Percentiles rank a stretch among this genome's conserved stretches.
These are phyloP conservation scores for Gymnopithys bicolor DNA, from an alignment of 2,797 vertebrate genomes.

Conservation along the genomic window DNA sequence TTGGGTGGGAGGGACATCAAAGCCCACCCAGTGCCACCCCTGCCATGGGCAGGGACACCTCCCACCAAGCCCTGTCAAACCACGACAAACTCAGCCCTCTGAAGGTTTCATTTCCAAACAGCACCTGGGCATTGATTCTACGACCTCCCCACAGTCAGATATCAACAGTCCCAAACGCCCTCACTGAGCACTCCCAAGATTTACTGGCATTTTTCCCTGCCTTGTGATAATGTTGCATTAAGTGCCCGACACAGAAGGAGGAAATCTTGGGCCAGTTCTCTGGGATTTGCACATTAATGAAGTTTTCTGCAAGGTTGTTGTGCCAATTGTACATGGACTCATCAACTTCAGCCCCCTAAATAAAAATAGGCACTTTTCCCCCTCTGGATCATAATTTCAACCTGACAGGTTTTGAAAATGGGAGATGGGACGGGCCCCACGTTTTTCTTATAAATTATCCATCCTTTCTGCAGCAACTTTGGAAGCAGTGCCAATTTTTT, in stretches of 20 bases:
- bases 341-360: not conserved
- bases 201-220: not conserved
- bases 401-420: not conserved
- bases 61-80: not conserved
- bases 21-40: not conserved
- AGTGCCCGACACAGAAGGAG: not conserved
- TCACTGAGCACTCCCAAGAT: not conserved
- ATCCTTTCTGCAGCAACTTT: constrained; percentile 38
- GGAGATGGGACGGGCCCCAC: not conserved
- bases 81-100: not conserved
- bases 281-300: not conserved
- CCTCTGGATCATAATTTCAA: not conserved
- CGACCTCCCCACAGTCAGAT: not conserved
- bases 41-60: not conserved
- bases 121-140: not conserved
- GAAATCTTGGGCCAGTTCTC: not conserved
- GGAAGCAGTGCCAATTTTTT: constrained; percentile 26
- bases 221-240: not conserved
- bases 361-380: not conserved
- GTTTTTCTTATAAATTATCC: constrained; percentile 40
- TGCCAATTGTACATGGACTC: not conserved
- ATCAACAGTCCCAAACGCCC: not conserved
- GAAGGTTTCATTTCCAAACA: not conserved
- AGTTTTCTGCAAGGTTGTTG: not conserved
- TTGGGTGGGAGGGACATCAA: not conserved